Evolutionary conservation across 2,797 vertebrate genomes (phyloP), one percentile per base, ranked within the genome.

Genomic region (Spizella passerina): DNA sequence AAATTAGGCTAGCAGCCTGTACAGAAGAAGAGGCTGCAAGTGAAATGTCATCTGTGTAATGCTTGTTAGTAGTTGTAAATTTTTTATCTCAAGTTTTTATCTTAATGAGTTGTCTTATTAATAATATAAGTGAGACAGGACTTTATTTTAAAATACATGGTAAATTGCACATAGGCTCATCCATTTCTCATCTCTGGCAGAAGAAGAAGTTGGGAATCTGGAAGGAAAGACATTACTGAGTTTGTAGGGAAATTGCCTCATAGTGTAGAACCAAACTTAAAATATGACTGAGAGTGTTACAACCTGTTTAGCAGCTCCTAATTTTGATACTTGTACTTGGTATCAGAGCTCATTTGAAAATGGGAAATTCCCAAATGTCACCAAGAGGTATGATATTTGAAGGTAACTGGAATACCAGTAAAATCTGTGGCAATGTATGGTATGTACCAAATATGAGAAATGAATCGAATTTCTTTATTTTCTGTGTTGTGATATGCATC

Each of bases 291-390:
- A 65, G n/a, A 56, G 26, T 44, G 26, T 82, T 85, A 32, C 30
- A 69, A 6, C 13, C 30, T 65, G 11, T 24, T 79, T 20, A 39
- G 22, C 14, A 14, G 19, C 47, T 57, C 21, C 30, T 61, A 7
- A 6, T 72, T 69, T 57, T 75, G 39, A 4, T 72, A 53, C 14
- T n/a, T 53, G 4, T 49, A 6, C 0, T 0, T 57, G 43, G 7
- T 41, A 21, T 82, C 6, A 4, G 44, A 49, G n/a, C 18, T 75
- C 4, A 14, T 72, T 82, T 83, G 32, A n/a, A 90, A 70, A 24
- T 23, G 26, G 69, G 17, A 57, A 43, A 34, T 64, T 34, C 29
- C 8, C 8, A 26, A 18, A 4, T 82, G n/a, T 34, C 7, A 41
- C 8, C 3, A 24, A 26, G 10, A 66, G 10, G 10, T 32, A 6